phyloP scores from a whole-genome alignment of 2,888 invertebrate species.

The Anaspis maculata region DNA sequence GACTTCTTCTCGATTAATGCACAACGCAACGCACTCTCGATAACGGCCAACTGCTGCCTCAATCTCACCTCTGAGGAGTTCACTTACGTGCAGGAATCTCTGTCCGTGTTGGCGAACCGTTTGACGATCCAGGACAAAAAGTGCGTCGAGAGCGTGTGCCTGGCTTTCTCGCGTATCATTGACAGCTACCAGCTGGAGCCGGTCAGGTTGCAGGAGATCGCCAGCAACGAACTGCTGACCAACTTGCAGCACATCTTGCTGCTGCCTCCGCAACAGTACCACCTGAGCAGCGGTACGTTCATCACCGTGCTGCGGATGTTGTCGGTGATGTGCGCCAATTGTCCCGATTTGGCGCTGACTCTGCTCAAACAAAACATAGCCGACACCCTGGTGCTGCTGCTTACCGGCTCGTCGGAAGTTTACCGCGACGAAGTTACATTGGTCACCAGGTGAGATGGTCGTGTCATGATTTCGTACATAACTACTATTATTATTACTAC shows the following conservation, averaged over 20 bases:
- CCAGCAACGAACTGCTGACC: constrained; percentile 81
- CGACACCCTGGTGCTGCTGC: constrained; percentile 86
- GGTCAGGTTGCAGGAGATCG: constrained; percentile 84
- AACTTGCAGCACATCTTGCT: constrained; percentile 91
- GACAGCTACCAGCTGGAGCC: constrained; percentile 94
- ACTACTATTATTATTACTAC: neutral
- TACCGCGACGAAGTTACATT: constrained; percentile 66
- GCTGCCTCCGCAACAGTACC: constrained; percentile 80
- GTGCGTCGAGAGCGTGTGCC: constrained; percentile 93
- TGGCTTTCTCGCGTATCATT: constrained; percentile 91
- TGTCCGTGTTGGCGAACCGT: constrained; percentile 74
- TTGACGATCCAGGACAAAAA: constrained; percentile 90
- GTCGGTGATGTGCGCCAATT: constrained; percentile 91
- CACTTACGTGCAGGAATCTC: constrained; percentile 80
- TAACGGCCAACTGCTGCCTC: constrained; percentile 96
- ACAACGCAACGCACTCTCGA: constrained; percentile 90
- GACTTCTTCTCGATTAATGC: constrained; percentile 99
- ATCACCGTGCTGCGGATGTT: constrained; percentile 94
- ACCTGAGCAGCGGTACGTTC: constrained; percentile 90
- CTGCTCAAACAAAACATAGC: constrained; percentile 92
- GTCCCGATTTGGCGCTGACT: constrained; percentile 87
- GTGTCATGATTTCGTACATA: neutral
- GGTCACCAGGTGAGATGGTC: constrained; percentile 55
- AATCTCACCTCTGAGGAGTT: constrained; percentile 92
- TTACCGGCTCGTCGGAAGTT: constrained; percentile 72